Evolutionary conservation across 1,140 invertebrate genomes (phyloP).

Genomic region (Phymastichus coffea): DNA sequence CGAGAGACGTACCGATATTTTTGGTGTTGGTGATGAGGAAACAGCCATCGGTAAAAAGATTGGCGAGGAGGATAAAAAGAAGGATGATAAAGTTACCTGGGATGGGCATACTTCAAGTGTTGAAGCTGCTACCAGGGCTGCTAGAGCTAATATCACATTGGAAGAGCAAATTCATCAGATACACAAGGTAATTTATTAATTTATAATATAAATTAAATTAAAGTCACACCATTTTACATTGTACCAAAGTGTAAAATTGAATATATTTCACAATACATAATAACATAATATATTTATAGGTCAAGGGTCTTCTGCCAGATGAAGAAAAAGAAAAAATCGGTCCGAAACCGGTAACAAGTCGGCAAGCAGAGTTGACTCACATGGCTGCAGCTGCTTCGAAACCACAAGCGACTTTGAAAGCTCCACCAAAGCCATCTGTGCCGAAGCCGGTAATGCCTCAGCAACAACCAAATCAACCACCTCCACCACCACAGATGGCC

Average conservation of each 20-base stretch:
- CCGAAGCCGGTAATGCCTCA: conserved; percentile 48
- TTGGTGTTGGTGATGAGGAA: conserved; percentile 97
- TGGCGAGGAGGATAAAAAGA: conserved; percentile 89
- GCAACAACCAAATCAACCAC: conserved; percentile 46
- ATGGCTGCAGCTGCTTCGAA: conserved; percentile 55
- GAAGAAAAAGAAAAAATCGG: conserved; percentile 93
- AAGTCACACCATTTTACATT: background rate
- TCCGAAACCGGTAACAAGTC: conserved; percentile 67
- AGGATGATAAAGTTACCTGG: conserved; percentile 93
- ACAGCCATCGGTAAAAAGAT: conserved; percentile 99
- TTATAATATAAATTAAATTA: background rate
- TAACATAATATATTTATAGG: too few species aligned
- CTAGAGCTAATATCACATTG: conserved; percentile 91
- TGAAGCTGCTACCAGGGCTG: conserved; percentile 87
- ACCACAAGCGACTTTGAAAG: conserved; percentile 55
- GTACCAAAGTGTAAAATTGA: too few species aligned
- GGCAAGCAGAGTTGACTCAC: conserved; percentile 47
- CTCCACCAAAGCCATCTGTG: conserved; percentile 51
- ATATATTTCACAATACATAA: too few species aligned
- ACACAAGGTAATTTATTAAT: conserved; percentile 71
- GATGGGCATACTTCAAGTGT: conserved; percentile 96
- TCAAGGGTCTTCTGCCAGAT: conserved; percentile 86
- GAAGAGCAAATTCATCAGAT: conserved; percentile 98
- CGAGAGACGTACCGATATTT: conserved; percentile 99
- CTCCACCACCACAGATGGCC: conserved; percentile 50